Evolutionary conservation across 2,888 invertebrate species (phyloP).

Genomic region (Hipparchia semele): DNA sequence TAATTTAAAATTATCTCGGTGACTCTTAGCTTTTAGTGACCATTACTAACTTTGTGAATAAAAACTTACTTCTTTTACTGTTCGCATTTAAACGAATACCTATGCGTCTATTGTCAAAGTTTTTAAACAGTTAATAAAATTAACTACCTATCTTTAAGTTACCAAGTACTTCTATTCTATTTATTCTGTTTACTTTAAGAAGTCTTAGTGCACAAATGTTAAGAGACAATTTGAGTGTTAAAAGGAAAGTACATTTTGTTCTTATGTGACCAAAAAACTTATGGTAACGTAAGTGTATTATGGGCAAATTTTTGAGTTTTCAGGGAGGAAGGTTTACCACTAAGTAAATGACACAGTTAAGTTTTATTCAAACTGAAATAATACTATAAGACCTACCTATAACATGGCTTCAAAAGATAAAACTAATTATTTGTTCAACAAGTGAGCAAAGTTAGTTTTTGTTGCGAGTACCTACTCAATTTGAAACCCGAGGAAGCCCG

Average conservation of each 20-base stretch:
- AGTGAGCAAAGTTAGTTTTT: too few relatives aligned
- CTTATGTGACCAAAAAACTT: too few relatives aligned
- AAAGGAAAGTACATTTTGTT: not conserved
- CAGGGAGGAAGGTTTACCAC: too few relatives aligned
- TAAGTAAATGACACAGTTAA: too few relatives aligned
- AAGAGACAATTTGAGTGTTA: not conserved
- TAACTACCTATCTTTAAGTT: slow-evolving; percentile 4
- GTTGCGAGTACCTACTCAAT: too few relatives aligned
- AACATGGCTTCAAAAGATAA: too few relatives aligned
- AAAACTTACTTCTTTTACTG: slow-evolving; percentile 21
- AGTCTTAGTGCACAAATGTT: not conserved
- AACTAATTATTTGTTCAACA: too few relatives aligned
- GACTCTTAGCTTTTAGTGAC: slow-evolving; percentile 34
- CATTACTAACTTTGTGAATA: slow-evolving; percentile 34
- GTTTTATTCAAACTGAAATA: too few relatives aligned
- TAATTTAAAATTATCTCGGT: slow-evolving; percentile 31
- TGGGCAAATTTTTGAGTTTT: too few relatives aligned
- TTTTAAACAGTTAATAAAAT: slow-evolving; percentile 16
- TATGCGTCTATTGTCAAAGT: slow-evolving; percentile 20
- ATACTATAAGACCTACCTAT: too few relatives aligned
- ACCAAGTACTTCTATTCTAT: slow-evolving; percentile 7
- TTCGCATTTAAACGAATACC: slow-evolving; percentile 11
- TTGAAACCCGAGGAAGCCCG: too few relatives aligned
- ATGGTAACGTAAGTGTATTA: too few relatives aligned
- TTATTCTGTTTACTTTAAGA: not conserved